Percentiles rank a stretch among this genome's conserved stretches.
These are phyloP conservation scores for Theretra japonica DNA, from an alignment of 2,888 invertebrate genomes.

Conservation along the genomic window DNA sequence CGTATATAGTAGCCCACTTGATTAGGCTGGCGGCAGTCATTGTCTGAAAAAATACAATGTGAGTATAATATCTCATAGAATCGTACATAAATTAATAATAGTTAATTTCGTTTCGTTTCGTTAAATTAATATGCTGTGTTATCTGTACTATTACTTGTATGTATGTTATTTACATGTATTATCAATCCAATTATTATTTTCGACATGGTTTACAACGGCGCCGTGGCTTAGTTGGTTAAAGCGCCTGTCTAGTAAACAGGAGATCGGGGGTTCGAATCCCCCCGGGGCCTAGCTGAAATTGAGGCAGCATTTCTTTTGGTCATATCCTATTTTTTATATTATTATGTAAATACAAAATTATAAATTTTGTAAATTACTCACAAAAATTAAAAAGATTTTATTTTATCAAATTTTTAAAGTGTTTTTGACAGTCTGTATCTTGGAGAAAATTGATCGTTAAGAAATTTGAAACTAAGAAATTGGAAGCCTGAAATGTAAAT, in stretches of 20 bases:
- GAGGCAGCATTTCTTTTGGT: slow-evolving; percentile 35
- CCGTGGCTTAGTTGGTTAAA: slow-evolving; percentile 85
- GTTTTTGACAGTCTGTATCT: no score
- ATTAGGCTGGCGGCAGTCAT: slow-evolving; percentile 87
- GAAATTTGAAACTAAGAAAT: no score
- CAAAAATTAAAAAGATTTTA: no score
- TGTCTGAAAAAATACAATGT: slow-evolving; percentile 76
- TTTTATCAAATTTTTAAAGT: no score
- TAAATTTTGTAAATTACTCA: no score
- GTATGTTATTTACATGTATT: not conserved
- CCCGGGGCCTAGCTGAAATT: slow-evolving; percentile 73
- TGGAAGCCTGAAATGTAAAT: no score
- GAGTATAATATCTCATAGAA: no score
- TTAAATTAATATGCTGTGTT: not conserved
- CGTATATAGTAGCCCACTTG: slow-evolving; percentile 85
- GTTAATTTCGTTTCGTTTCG: no score
- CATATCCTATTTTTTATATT: no score
- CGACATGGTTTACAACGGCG: slow-evolving; percentile 54
- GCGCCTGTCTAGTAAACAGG: slow-evolving; percentile 85
- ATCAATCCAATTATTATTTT: slow-evolving; percentile 51
- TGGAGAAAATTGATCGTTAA: no score
- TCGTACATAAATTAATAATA: no score
- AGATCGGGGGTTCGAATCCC: slow-evolving; percentile 85
- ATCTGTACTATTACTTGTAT: not conserved
- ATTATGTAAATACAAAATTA: no score